These are phyloP conservation scores for Cephus sareptanus DNA, from an alignment of 2,888 invertebrate species.

Conservation along the genomic window DNA sequence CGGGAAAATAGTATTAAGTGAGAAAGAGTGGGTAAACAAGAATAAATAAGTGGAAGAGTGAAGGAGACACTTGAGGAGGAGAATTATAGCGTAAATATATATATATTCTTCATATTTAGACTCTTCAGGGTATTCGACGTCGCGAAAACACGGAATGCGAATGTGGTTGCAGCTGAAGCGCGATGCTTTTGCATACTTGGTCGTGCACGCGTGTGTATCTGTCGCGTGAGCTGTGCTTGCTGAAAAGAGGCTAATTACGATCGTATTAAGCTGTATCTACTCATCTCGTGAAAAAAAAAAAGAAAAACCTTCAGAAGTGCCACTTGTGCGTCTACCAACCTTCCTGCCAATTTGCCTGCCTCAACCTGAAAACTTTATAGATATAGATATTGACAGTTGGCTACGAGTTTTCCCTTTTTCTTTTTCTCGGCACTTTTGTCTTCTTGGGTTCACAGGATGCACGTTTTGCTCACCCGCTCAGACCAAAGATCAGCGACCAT, in stretches of 20 bases:
- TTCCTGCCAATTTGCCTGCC: background rate
- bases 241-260: slow-evolving; percentile 42
- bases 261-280: slow-evolving; percentile 10
- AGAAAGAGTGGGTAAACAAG: background rate
- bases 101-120: background rate
- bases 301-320: slow-evolving; percentile 30
- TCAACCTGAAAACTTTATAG: background rate
- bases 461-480: background rate
- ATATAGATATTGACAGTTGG: background rate
- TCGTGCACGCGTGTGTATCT: slow-evolving; percentile 33
- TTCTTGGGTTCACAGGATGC: background rate
- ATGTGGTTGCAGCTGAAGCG: background rate
- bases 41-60: background rate
- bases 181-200: background rate
- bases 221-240: slow-evolving; percentile 25
- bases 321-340: slow-evolving; percentile 20
- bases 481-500: background rate
- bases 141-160: background rate
- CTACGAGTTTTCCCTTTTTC: background rate
- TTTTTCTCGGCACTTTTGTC: background rate
- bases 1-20: background rate
- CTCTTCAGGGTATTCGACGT: background rate
- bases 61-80: background rate
- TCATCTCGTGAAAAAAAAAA: background rate
- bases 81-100: background rate